Conservation (phyloP, 1,140 invertebrate species). For the Drosophila obscura region DNA sequence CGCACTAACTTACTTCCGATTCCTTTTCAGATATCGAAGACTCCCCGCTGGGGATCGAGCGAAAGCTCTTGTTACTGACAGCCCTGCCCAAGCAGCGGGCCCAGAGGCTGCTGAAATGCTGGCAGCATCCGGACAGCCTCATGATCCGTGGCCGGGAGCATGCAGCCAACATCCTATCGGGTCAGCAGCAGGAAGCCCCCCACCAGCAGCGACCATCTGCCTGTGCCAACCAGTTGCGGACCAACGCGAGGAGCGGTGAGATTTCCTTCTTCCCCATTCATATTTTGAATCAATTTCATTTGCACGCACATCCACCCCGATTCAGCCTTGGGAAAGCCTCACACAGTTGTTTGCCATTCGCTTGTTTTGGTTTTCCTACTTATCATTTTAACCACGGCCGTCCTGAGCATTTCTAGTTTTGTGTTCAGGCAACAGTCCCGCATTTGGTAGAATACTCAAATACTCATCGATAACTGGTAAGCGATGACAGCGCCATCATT, state of each 20-base stretch:
- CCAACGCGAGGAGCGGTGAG: constrained; percentile 61
- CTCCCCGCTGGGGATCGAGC: constrained; percentile 86
- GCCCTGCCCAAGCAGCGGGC: constrained; percentile 90
- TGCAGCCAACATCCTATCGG: constrained; percentile 90
- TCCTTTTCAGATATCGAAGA: constrained; percentile 88
- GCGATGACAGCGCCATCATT: constrained; percentile 21
- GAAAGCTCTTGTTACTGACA: constrained; percentile 90
- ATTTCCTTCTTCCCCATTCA: background rate
- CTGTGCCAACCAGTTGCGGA: constrained; percentile 49
- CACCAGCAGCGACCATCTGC: constrained; percentile 58
- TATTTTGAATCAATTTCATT: constrained; percentile 27
- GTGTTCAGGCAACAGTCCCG: constrained; percentile 34
- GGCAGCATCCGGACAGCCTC: constrained; percentile 90
- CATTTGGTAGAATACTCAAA: constrained; percentile 31
- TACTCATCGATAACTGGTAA: constrained; percentile 52
- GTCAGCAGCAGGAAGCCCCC: constrained; percentile 84
- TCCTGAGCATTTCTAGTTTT: constrained; percentile 57
- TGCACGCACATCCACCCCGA: constrained; percentile 8
- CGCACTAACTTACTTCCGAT: background rate
- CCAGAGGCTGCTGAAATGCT: constrained; percentile 90
- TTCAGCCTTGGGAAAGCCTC: constrained; percentile 64
- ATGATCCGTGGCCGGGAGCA: constrained; percentile 91
- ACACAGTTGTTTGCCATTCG: constrained; percentile 60
- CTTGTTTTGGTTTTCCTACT: constrained; percentile 70
- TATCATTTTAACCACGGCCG: constrained; percentile 62